These are phyloP conservation scores for Drosophila neutralis DNA, from an alignment of 2,888 invertebrate genomes.

Conservation along the genomic window DNA sequence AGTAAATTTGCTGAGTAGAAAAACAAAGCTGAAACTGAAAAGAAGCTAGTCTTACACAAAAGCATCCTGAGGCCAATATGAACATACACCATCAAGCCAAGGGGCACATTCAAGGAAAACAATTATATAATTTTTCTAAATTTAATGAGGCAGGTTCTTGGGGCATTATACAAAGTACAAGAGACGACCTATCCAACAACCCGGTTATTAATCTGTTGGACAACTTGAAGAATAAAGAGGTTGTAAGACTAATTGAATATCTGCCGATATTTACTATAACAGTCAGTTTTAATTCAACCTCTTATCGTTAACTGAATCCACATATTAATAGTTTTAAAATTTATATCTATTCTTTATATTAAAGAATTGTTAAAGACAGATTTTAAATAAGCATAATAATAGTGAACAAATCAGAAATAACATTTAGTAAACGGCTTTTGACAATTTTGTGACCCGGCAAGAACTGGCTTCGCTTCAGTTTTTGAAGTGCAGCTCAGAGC, in stretches of 20 bases:
- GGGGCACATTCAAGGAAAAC: neutral
- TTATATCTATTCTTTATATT: too few species aligned
- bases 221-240: neutral
- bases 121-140: neutral
- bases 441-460: conserved; percentile 47
- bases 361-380: too few species aligned
- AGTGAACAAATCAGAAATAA: neutral
- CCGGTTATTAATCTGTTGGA: neutral
- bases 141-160: neutral
- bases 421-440: neutral
- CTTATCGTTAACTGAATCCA: neutral
- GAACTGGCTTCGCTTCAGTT: conserved; percentile 8
- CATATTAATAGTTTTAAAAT: too few species aligned
- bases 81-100: neutral
- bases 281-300: neutral
- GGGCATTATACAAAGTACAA: neutral
- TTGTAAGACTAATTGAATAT: neutral
- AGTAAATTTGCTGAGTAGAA: neutral
- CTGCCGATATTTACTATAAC: neutral
- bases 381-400: too few species aligned
- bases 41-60: neutral
- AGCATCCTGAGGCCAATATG: neutral
- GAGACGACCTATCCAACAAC: neutral
- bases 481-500: conserved; percentile 51
- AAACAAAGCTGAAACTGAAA: neutral